Evolutionary conservation across 2,888 invertebrate genomes (phyloP).

Genomic region (Diarsia rubi): DNA sequence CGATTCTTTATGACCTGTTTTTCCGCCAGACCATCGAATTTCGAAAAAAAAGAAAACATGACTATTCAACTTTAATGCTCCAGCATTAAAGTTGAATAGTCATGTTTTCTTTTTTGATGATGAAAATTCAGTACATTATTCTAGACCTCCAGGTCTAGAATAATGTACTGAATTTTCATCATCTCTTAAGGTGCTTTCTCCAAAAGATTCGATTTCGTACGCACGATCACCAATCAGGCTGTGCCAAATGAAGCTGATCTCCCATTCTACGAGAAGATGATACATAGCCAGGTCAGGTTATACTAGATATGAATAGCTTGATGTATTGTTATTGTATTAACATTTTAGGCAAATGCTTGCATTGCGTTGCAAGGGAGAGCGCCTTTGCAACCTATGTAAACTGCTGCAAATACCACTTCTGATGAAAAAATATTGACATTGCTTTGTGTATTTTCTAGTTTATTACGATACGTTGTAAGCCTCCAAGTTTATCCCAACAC

Average conservation of each 20-base stretch:
- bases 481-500: neutral
- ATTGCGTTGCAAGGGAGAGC: rapidly evolving
- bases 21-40: neutral
- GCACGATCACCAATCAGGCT: too few relatives aligned
- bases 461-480: neutral
- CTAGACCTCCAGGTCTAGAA: too few relatives aligned
- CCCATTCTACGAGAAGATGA: too few relatives aligned
- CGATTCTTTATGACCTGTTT: too few relatives aligned
- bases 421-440: neutral
- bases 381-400: neutral
- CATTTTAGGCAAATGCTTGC: neutral
- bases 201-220: neutral
- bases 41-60: neutral
- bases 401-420: neutral
- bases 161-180: neutral
- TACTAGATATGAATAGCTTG: too few relatives aligned
- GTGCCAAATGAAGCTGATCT: too few relatives aligned
- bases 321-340: neutral
- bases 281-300: too few relatives aligned
- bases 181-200: neutral
- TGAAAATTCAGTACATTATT: too few relatives aligned
- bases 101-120: too few relatives aligned
- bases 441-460: neutral
- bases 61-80: neutral
- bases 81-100: too few relatives aligned